These are phyloP conservation scores for Podarcis cretensis DNA, from an alignment of 2,113 vertebrate species.

Conservation along the genomic window DNA sequence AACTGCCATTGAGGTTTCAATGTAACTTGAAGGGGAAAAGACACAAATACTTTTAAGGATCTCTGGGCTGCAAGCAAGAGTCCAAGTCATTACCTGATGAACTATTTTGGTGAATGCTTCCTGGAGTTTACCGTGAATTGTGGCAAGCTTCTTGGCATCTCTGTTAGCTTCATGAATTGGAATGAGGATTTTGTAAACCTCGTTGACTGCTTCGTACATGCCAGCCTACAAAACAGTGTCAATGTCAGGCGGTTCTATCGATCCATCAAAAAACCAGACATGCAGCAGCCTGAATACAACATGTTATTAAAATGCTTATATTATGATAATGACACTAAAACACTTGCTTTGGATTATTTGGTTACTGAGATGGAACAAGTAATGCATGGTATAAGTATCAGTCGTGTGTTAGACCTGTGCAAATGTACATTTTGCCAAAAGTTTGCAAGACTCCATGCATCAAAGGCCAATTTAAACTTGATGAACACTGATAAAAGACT, in stretches of 20 bases:
- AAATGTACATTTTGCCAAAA: background rate
- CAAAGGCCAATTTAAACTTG: background rate
- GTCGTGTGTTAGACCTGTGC: background rate
- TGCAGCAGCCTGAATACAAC: background rate
- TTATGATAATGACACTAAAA: background rate
- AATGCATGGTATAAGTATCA: background rate
- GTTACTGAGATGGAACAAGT: background rate
- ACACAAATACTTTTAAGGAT: slow-evolving; percentile 24
- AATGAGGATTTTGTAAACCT: slow-evolving; percentile 99
- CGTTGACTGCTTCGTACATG: slow-evolving; percentile 98
- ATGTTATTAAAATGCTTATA: slow-evolving; percentile 11
- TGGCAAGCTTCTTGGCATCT: slow-evolving; percentile 96
- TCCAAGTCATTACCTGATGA: slow-evolving; percentile 90
- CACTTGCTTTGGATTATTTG: background rate
- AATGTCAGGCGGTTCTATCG: slow-evolving; percentile 36
- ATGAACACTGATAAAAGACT: background rate
- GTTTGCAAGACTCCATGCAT: background rate
- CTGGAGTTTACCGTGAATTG: slow-evolving; percentile 99
- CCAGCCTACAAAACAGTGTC: slow-evolving; percentile 84
- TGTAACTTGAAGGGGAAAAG: background rate
- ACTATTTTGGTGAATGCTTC: slow-evolving; percentile 99
- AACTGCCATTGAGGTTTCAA: background rate
- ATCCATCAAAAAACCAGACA: slow-evolving; percentile 36
- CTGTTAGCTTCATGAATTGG: slow-evolving; percentile 97
- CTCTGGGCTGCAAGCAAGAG: slow-evolving; percentile 52